phyloP scores from a whole-genome alignment of 2,113 vertebrate species.

The Plecturocebus donacophilus region DNA sequence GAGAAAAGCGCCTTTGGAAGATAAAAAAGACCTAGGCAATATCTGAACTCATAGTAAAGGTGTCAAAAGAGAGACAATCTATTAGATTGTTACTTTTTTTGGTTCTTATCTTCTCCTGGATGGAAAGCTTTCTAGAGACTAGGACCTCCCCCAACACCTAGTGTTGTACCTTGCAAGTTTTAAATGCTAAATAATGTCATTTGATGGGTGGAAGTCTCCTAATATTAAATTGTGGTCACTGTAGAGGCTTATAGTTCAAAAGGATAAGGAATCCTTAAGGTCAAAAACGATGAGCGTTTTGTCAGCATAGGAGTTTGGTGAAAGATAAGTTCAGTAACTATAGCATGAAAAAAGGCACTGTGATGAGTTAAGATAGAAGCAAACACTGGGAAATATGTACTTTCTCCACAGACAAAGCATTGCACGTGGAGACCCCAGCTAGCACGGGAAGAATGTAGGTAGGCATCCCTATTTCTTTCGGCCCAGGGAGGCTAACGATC shows the following conservation, averaged over 20 bases:
- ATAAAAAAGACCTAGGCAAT: not conserved
- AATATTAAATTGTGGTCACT: not conserved
- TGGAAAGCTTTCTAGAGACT: not conserved
- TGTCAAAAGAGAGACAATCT: not conserved
- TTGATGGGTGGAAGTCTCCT: not conserved
- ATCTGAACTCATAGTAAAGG: not conserved
- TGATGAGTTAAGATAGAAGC: not conserved
- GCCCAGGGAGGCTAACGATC: not conserved
- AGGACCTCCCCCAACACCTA: not conserved
- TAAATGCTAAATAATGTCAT: not conserved
- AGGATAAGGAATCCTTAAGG: not conserved
- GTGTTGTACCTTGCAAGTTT: not conserved
- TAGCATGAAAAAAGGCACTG: not conserved
- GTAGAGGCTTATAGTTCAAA: not conserved
- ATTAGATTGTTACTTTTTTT: not conserved
- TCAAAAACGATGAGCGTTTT: not conserved
- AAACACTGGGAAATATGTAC: not conserved
- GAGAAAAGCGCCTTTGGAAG: not conserved
- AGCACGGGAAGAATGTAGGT: not conserved
- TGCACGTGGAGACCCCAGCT: fast-evolving
- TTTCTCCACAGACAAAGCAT: not conserved
- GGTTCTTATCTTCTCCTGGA: not conserved
- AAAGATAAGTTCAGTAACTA: not conserved
- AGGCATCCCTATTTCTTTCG: not conserved
- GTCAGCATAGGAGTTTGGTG: not conserved